phyloP scores from a whole-genome alignment of 2,797 vertebrate species.

The Poecilia gillii region DNA sequence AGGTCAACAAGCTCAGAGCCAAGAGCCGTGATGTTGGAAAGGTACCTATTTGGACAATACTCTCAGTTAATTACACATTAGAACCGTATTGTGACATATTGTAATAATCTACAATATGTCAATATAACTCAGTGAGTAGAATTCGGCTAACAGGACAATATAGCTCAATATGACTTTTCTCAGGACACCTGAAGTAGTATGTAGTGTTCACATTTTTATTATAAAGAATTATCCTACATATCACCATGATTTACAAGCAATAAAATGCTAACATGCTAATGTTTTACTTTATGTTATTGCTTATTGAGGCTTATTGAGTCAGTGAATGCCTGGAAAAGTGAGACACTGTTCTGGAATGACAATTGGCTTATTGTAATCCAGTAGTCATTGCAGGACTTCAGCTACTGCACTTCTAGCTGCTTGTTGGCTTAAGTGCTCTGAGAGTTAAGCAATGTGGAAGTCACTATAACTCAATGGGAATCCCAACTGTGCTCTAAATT shows the following conservation, averaged over 20 bases:
- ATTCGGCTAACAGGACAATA: not conserved
- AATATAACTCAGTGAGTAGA: not conserved
- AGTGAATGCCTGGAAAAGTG: conserved; percentile 27
- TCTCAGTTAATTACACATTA: not conserved
- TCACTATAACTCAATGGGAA: conserved; percentile 41
- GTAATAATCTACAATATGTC: not conserved
- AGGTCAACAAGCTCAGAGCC: conserved; percentile 90
- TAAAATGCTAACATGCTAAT: conserved; percentile 7
- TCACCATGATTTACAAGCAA: not conserved
- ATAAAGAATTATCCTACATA: not conserved
- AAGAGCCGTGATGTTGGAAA: conserved; percentile 86
- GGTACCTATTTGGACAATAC: conserved; percentile 36
- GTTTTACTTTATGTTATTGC: conserved; percentile 24
- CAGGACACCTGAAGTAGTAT: not conserved
- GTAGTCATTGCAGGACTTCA: conserved; percentile 43
- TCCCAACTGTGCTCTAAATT: conserved; percentile 44
- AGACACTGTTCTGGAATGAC: conserved; percentile 53
- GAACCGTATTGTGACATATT: not conserved
- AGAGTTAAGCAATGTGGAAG: conserved; percentile 34
- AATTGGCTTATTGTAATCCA: conserved; percentile 54
- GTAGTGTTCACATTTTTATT: not conserved
- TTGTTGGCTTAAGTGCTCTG: conserved; percentile 31
- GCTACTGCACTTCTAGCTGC: conserved; percentile 26
- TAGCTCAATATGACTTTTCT: not conserved
- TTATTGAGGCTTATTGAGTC: conserved; percentile 25